Evolutionary conservation across 2,797 vertebrate species (phyloP), one percentile per base, ranked within the genome.

Genomic region (Triplophysa bombifrons): DNA sequence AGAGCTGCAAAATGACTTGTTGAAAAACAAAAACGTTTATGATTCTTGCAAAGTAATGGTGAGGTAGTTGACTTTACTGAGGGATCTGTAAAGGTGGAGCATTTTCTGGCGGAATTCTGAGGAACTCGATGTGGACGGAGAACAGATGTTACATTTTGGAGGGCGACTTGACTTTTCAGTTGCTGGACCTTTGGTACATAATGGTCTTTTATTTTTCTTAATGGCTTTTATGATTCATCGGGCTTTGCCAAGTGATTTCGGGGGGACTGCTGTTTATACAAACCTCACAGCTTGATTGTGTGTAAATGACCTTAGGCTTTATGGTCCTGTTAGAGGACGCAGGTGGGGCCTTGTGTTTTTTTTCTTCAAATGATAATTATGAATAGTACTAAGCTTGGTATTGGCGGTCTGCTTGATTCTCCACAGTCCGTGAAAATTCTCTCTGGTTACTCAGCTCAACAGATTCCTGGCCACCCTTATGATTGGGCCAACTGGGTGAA

Each of bases 161-260:
- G 50, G 19, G 20, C 60, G 64, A 70, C 44, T 82, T 58, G 38
- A 41, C 34, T 30, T 79, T 79, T 79, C 61, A 56, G 34, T 81
- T 65, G 77, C 81, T 80, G n/a, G 22, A 25, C 82, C 85, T 58
- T 77, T 84, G 87, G 89, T 84, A 72, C 76, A 82, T 79, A 76
- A 68, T 73, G 48, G 17, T 82, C 53, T 65, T 85, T 72, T 82
- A 82, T 80, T 83, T 80, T 83, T 85, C 76, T 80, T 88, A 90
- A 92, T 88, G 80, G 81, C 80, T 85, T 48, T 50, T 87, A 84
- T 81, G 84, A 90, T 90, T 85, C 72, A 72, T 10, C 70, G 72
- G 69, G 73, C 80, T 66, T 88, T 81, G 27, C 71, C 74, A 66
- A 22, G 84, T 81, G 70, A 84, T 78, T 84, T 81, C 61, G 56